Percentiles rank a stretch among this genome's conserved stretches.
phyloP scores from a whole-genome alignment of 2,888 invertebrate genomes.

The Sinentomon sp. region DNA sequence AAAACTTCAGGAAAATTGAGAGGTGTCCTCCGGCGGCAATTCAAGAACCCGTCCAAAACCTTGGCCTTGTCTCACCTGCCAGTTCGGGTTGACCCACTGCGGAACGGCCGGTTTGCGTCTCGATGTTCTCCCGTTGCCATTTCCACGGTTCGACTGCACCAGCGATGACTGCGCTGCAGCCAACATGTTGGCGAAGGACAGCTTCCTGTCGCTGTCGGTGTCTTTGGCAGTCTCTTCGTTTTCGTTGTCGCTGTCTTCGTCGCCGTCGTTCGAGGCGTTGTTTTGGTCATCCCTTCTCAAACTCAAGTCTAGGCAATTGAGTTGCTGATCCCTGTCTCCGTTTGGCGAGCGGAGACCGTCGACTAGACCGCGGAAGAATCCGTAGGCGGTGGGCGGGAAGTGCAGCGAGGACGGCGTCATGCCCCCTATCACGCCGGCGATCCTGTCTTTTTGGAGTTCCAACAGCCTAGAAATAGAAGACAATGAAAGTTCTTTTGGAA shows the following conservation, averaged over 20 bases:
- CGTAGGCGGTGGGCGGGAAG: too few relatives aligned
- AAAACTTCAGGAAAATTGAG: too few relatives aligned
- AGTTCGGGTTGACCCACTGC: constrained; percentile 89
- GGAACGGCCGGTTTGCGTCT: constrained; percentile 83
- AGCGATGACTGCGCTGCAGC: constrained; percentile 14
- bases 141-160: constrained; percentile 16
- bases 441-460: too few relatives aligned
- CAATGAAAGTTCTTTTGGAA: too few relatives aligned
- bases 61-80: constrained; percentile 31
- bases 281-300: constrained; percentile 13
- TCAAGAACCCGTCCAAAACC: not conserved
- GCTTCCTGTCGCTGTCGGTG: constrained; percentile 10
- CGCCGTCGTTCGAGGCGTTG: constrained; percentile 20
- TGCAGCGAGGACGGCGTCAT: too few relatives aligned
- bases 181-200: too few relatives aligned
- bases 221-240: constrained; percentile 22
- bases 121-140: constrained; percentile 26
- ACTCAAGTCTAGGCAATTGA: too few relatives aligned
- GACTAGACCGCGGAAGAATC: too few relatives aligned
- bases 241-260: constrained; percentile 20
- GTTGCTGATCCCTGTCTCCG: too few relatives aligned
- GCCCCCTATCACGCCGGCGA: too few relatives aligned
- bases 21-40: not conserved
- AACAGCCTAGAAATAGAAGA: too few relatives aligned
- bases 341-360: too few relatives aligned